Base-by-base conservation (phyloP, 2,888 invertebrate species). In the Venusia cambrica region DNA sequence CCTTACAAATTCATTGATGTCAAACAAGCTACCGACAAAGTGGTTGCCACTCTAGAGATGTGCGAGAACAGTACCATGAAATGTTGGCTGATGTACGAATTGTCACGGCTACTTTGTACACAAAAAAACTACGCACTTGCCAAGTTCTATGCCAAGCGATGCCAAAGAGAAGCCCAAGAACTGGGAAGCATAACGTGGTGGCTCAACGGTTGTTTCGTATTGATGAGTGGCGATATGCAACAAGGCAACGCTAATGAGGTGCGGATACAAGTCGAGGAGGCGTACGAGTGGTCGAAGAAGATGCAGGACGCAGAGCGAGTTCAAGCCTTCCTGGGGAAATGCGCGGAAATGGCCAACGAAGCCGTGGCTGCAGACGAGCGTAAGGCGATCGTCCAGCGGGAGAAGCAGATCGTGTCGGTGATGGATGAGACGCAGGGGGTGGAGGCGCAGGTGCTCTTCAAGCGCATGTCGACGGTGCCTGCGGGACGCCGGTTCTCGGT, bases 161-260 rank as follows among this genome's bases (percentile, higher is more conserved):
- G 85, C 42, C 87, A 87, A 44, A 62, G 70, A 26, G 79, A 85
- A 44, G 81, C 85, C 29, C 70, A 74, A 29, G 77, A 79, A 38
- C 43, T 84, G 11, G 62, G 66, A 9, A 83, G 59, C 38, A 55
- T 65, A 1, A 71, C 75, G 0, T 87, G 87, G 87, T 87, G 85
- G 85, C 45, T 85, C 5, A 84, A 85, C 44, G 84, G 79, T 0
- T 73, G 72, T 16, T 84, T 87, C 27, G 77, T 74, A 1, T 40
- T 85, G 2, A 79, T 87, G 75, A 83, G 81, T 32, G 80, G 84
- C 1, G 87, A 87, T 27, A 84, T 87, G 83, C 84, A 84, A 45
- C 87, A 87, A 54, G 77, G 77, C 2, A 87, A 87, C 33, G 63
- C 77, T 0, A 85, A 85, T 32, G 87, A 87, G 40, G 83, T 87